Evolutionary conservation across 2,113 vertebrate species (phyloP).

Genomic region (Pseudorectes ferrugineus): DNA sequence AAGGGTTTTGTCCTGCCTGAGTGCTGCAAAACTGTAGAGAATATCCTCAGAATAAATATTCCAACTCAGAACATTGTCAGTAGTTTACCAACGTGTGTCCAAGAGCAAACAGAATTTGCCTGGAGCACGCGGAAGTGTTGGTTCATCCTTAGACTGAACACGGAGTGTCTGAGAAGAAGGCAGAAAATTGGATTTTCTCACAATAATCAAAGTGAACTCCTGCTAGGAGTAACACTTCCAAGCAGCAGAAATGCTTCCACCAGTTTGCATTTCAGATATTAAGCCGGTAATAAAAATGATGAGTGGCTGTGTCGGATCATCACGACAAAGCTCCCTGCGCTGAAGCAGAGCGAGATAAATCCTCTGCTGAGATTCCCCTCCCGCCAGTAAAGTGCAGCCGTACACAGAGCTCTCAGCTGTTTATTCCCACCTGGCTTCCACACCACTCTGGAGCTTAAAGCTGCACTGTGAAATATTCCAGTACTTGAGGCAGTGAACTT

Average conservation of each 20-base stretch:
- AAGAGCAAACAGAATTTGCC: neutral
- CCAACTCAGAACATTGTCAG: rapidly evolving
- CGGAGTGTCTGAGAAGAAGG: neutral
- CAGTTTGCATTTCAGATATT: neutral
- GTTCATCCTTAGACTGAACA: neutral
- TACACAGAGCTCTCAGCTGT: neutral
- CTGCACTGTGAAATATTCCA: neutral
- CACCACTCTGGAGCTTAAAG: neutral
- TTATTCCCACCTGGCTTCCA: neutral
- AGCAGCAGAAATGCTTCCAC: neutral
- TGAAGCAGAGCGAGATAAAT: neutral
- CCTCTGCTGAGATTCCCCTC: neutral
- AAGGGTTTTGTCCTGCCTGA: neutral
- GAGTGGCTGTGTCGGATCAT: neutral
- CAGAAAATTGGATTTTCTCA: neutral
- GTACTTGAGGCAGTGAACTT: neutral
- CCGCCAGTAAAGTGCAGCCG: neutral
- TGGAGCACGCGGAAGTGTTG: neutral
- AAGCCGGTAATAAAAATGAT: neutral
- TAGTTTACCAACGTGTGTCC: neutral
- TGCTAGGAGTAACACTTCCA: neutral
- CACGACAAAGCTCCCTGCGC: rapidly evolving
- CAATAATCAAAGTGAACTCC: neutral
- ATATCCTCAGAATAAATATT: neutral
- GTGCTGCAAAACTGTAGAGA: neutral